Percentiles rank a stretch among this genome's conserved stretches.
These are phyloP conservation scores for Enteromius paludinosus DNA, from an alignment of 2,797 vertebrate species.

Conservation along the genomic window DNA sequence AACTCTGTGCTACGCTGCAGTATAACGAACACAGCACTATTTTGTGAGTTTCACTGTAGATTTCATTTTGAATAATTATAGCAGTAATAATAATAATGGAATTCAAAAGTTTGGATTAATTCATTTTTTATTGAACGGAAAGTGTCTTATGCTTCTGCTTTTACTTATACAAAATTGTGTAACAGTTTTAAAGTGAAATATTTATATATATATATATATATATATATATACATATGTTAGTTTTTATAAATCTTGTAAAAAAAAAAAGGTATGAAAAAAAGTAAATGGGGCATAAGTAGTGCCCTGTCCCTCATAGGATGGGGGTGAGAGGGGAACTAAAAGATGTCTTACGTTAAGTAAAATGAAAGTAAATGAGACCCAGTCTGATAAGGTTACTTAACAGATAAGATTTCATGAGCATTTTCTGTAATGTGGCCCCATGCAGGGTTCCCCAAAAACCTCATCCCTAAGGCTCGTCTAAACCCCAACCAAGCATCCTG, in stretches of 20 bases:
- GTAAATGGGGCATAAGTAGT: not conserved
- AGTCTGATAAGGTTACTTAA: not conserved
- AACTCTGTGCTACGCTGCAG: not conserved
- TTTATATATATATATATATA: too few relatives aligned
- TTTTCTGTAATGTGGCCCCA: not conserved
- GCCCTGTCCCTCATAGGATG: not conserved
- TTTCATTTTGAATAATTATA: not conserved
- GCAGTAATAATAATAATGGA: not conserved
- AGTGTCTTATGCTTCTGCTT: not conserved
- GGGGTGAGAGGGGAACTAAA: not conserved
- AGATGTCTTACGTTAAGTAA: not conserved
- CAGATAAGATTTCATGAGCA: not conserved
- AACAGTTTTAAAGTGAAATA: not conserved
- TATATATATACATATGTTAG: too few relatives aligned
- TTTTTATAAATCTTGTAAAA: too few relatives aligned
- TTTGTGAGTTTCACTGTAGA: not conserved
- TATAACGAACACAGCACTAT: not conserved
- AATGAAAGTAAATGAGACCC: not conserved
- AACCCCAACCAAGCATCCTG: slow-evolving; percentile 47
- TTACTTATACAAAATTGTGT: not conserved
- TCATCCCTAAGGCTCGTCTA: slow-evolving; percentile 33
- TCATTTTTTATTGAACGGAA: not conserved
- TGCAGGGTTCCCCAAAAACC: slow-evolving; percentile 29
- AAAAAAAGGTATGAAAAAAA: too few relatives aligned
- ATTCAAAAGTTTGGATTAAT: not conserved